These are phyloP conservation scores for Ataeniobius toweri DNA, from an alignment of 2,797 vertebrate species.

Conservation along the genomic window DNA sequence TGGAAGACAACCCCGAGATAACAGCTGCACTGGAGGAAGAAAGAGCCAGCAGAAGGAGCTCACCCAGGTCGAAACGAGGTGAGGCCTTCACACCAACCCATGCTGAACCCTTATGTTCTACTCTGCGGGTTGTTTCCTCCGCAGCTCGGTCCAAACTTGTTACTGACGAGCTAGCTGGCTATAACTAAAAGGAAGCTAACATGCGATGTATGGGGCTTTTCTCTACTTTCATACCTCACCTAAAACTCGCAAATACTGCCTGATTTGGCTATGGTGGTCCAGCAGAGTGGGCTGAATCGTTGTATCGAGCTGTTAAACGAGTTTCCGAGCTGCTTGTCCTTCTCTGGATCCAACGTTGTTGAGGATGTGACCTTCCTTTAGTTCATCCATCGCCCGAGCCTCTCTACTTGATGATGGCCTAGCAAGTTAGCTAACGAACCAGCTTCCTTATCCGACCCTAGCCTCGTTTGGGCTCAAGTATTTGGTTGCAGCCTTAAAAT, in stretches of 20 bases:
- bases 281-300: accelerated
- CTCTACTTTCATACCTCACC: slow-evolving; percentile 56
- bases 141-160: slow-evolving; percentile 59
- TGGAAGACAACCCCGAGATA: slow-evolving; percentile 97
- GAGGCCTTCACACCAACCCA: slow-evolving; percentile 60
- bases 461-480: not conserved
- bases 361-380: slow-evolving; percentile 82
- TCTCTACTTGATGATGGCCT: slow-evolving; percentile 72
- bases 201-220: slow-evolving; percentile 64
- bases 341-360: slow-evolving; percentile 57
- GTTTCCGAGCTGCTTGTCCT: slow-evolving; percentile 46
- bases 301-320: not conserved
- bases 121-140: not conserved
- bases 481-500: not conserved
- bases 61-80: slow-evolving; percentile 89
- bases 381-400: slow-evolving; percentile 73
- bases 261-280: not conserved
- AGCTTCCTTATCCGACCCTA: slow-evolving; percentile 19
- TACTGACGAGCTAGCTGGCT: slow-evolving; percentile 55
- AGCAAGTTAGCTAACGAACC: slow-evolving; percentile 69
- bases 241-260: slow-evolving; percentile 33
- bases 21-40: slow-evolving; percentile 97
- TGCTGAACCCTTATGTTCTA: not conserved
- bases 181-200: slow-evolving; percentile 58
- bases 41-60: slow-evolving; percentile 87